A percentile compares a stretch with the other conserved stretches of the same genome.
Evolutionary conservation across 2,888 invertebrate species (phyloP).

Genomic region (Dolichopus griseipennis): DNA sequence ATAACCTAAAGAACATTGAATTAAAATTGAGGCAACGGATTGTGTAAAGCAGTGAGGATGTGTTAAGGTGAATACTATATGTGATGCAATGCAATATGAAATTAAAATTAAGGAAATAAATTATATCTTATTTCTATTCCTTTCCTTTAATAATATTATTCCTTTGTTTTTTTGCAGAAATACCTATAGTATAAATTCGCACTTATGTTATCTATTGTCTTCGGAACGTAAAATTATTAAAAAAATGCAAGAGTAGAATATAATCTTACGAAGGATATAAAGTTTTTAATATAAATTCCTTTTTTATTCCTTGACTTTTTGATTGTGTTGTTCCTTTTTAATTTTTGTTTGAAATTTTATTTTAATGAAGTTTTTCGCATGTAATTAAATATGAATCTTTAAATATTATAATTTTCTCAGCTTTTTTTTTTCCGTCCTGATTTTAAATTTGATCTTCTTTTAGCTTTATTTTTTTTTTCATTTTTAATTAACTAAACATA

Average conservation of each 20-base stretch:
- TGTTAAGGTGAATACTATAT: too few relatives aligned
- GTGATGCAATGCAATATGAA: too few relatives aligned
- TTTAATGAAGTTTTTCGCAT: conserved; percentile 4
- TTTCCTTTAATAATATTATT: neutral
- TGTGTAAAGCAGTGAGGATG: too few relatives aligned
- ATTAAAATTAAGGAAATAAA: too few relatives aligned
- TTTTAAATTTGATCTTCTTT: neutral
- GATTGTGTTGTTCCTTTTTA: too few relatives aligned
- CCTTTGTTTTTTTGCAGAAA: neutral
- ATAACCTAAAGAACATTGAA: neutral
- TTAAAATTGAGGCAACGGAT: neutral
- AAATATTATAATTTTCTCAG: neutral
- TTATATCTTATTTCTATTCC: neutral
- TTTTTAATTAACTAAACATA: neutral
- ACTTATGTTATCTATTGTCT: too few relatives aligned
- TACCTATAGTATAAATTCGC: neutral
- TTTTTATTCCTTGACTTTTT: too few relatives aligned
- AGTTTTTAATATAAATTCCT: too few relatives aligned
- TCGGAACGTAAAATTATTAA: too few relatives aligned
- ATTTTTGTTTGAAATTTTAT: neutral
- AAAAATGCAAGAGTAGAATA: too few relatives aligned
- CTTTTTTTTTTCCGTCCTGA: neutral
- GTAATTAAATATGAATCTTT: neutral
- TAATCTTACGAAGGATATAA: too few relatives aligned
- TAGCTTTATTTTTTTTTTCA: neutral